phyloP scores from a whole-genome alignment of 1,140 invertebrate species.

The Macrotrachela quadricornifera region DNA sequence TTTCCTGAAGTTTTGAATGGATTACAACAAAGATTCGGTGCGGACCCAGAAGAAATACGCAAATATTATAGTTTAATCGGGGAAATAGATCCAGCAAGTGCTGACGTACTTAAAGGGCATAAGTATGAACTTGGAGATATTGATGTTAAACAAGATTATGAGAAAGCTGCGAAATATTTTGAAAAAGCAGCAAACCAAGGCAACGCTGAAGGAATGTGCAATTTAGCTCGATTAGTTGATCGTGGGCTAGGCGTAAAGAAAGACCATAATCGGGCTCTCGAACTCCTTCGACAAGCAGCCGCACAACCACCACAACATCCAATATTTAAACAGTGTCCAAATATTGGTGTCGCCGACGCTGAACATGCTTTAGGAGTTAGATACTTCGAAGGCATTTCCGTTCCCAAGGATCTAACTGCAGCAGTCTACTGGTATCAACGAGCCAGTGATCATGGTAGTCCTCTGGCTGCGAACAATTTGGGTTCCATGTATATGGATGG shows the following conservation, averaged over 20 bases:
- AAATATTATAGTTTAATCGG: no score
- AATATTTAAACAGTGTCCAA: background rate
- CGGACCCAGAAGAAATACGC: no score
- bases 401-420: background rate
- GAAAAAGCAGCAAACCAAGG: background rate
- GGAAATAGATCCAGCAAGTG: no score
- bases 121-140: background rate
- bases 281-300: background rate
- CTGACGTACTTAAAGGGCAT: no score
- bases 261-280: background rate
- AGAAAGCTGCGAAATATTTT: background rate
- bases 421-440: background rate
- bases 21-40: no score
- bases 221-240: background rate
- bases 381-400: background rate
- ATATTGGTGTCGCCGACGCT: background rate
- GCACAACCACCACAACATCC: background rate
- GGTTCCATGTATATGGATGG: background rate
- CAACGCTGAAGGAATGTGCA: background rate
- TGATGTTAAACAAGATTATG: background rate
- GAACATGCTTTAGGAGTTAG: background rate
- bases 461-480: background rate
- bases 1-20: no score
- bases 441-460: background rate
- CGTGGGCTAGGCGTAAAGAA: background rate